Base-by-base conservation (phyloP, 2,888 invertebrate genomes). In the Epirrhoe tristata region DNA sequence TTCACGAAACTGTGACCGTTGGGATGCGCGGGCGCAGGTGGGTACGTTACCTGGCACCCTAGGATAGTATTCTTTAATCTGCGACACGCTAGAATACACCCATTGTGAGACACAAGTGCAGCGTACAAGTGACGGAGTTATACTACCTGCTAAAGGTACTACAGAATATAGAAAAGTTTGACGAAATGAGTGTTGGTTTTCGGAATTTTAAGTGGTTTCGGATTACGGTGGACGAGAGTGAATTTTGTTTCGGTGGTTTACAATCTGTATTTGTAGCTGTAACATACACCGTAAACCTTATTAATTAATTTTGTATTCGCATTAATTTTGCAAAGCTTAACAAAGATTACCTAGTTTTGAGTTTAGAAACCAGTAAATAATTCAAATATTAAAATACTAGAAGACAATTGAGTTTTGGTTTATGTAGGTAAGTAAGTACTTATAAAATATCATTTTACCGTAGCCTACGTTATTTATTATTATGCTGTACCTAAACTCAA, bases 111-210 rank as follows among this genome's bases (percentile, higher is more conserved):
- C 69, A 77, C 83, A 84, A 81, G 85, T 83, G 83, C 71, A 78
- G 60, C 74, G 77, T 73, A 65, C 85, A 82, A 84, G 79, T 80
- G 85, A 74, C 78, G 74, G 77, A 76, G 76, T 63, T 73, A 70
- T 77, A 85, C 85, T 80, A 79, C 77, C 79, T 77, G 75, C 59
- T 46, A 48, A 14, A 53, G 39, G 39, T 58, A 36, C 39, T 53
- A 67, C 63, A 63, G 67, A 63, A 48, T 56, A 57, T 16, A 0
- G 39, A 32, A 12, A 54, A 55, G 32, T 51, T 39, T 14, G 64
- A 63, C 61, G 56, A 62, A 59, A 39, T 67, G 61, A 61, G 55
- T 69, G 68, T 70, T 70, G 62, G 66, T 71, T 66, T 71, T 64
- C 39, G 68, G 69, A 74, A 72, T 72, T 69, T 72, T 71, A 71